These are phyloP conservation scores for Onthophagus sagittarius DNA, from an alignment of 2,888 invertebrate species.

Conservation along the genomic window DNA sequence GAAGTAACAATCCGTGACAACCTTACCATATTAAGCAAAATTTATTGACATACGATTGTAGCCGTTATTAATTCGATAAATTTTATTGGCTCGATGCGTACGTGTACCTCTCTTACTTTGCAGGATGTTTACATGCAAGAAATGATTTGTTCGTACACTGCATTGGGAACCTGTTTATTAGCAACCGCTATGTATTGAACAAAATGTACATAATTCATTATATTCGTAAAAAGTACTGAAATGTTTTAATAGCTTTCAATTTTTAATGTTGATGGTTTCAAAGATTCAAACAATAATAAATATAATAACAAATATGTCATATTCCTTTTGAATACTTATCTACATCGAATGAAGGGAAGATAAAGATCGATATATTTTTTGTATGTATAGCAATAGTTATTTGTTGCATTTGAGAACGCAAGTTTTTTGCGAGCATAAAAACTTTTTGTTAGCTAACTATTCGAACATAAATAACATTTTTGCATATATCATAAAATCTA, in stretches of 20 bases:
- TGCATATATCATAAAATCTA: too few relatives aligned
- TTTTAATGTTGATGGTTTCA: too few relatives aligned
- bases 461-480: too few relatives aligned
- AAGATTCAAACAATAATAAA: too few relatives aligned
- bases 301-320: too few relatives aligned
- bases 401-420: too few relatives aligned
- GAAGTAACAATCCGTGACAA: neutral
- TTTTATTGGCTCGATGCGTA: neutral
- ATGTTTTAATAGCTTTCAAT: neutral
- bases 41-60: neutral
- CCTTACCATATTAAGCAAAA: neutral
- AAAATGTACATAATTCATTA: neutral
- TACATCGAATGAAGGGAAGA: too few relatives aligned
- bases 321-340: too few relatives aligned
- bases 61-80: neutral
- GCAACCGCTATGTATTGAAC: neutral
- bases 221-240: neutral
- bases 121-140: neutral
- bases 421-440: too few relatives aligned
- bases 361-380: too few relatives aligned
- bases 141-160: neutral
- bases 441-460: too few relatives aligned
- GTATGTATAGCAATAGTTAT: too few relatives aligned
- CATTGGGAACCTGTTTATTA: neutral
- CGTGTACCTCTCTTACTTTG: neutral